A percentile compares a stretch with the other conserved stretches of the same genome.
Evolutionary conservation across 1,140 invertebrate species (phyloP).

Genomic region (Drosophila triauraria): DNA sequence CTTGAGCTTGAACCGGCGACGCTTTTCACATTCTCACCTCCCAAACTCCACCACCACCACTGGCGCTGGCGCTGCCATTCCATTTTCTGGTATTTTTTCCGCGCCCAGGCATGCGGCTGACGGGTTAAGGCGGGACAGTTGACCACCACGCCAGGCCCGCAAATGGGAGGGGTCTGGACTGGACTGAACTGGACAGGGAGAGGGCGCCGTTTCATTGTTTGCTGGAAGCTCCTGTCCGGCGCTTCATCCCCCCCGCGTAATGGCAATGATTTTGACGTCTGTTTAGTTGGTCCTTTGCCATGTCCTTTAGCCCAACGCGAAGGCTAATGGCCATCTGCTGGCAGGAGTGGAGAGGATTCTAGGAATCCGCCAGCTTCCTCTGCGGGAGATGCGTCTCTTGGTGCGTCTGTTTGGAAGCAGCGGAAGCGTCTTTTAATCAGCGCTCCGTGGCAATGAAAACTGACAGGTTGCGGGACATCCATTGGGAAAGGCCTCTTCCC

Average conservation of each 20-base stretch:
- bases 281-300: conserved; percentile 66
- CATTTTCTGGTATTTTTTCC: conserved; percentile 40
- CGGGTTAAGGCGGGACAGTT: conserved; percentile 79
- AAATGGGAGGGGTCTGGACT: conserved; percentile 10
- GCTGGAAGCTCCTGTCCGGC: conserved; percentile 26
- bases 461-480: conserved; percentile 53
- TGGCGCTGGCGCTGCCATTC: background rate
- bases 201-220: conserved; percentile 63
- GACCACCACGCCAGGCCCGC: conserved; percentile 50
- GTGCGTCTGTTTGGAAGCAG: conserved; percentile 30
- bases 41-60: background rate
- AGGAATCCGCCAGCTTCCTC: conserved; percentile 17
- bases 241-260: conserved; percentile 52
- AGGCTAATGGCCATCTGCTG: conserved; percentile 63
- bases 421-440: conserved; percentile 75
- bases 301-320: conserved; percentile 13
- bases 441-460: conserved; percentile 67
- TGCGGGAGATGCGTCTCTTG: conserved; percentile 31
- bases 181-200: conserved; percentile 11
- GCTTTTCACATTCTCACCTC: conserved; percentile 32
- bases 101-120: conserved; percentile 63
- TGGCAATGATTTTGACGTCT: conserved; percentile 79
- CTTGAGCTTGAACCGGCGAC: conserved; percentile 66
- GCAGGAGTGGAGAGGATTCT: conserved; percentile 3
- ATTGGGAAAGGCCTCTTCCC: background rate